A percentile compares a stretch with the other conserved stretches of the same genome.
Conservation (phyloP, 1,140 invertebrate genomes). For the Schlechtendalia chinensis region DNA sequence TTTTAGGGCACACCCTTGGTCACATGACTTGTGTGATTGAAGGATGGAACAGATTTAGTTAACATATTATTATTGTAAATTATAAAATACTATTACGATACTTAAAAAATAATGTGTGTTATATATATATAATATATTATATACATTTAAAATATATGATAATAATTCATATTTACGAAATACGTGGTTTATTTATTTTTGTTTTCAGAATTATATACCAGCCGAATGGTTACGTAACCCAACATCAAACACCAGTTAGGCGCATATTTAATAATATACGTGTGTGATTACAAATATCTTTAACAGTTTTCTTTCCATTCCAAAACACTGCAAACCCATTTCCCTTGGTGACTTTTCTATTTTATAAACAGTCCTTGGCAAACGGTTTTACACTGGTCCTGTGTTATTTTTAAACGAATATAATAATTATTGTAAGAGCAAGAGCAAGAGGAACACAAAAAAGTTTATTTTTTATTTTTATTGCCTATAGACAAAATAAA, state of each 20-base stretch:
- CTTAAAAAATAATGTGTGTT: neutral
- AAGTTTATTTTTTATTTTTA: conserved; percentile 29
- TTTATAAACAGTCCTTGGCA: conserved; percentile 19
- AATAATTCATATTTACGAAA: neutral
- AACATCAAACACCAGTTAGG: neutral
- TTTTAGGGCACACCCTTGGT: no score
- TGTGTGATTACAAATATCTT: neutral
- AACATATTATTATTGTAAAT: neutral
- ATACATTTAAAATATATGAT: no score
- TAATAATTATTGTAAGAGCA: neutral
- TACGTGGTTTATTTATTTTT: neutral
- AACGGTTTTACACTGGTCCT: neutral
- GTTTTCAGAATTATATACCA: neutral
- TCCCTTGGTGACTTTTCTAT: neutral
- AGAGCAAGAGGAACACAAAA: conserved; percentile 13
- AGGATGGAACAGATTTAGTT: neutral
- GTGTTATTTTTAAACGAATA: conserved; percentile 21
- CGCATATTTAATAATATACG: no score
- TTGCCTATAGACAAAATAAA: conserved; percentile 35
- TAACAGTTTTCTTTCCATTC: neutral
- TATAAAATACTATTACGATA: conserved; percentile 10
- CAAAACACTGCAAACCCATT: conserved; percentile 1
- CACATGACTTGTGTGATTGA: no score
- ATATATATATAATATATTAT: neutral
- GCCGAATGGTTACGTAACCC: neutral